Conservation (phyloP, 2,888 invertebrate genomes). For the Lissocephala sabroskyi region DNA sequence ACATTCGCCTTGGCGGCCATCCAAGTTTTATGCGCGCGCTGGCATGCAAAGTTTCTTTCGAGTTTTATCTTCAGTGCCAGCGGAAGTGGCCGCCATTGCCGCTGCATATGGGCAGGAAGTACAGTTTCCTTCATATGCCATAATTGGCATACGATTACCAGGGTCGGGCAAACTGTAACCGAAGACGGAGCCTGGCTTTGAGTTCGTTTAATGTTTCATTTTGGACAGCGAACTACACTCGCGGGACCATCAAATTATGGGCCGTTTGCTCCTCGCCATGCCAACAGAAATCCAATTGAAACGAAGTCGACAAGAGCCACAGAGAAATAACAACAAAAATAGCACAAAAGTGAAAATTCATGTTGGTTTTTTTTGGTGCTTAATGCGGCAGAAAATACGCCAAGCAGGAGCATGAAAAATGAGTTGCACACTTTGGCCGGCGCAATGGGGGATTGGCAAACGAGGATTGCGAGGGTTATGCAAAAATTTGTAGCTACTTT, state of each 20-base stretch:
- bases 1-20: neutral
- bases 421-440: constrained; percentile 11
- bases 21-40: constrained; percentile 36
- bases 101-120: constrained; percentile 8
- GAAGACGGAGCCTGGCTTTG: too few species aligned
- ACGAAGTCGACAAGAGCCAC: too few species aligned
- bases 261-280: constrained; percentile 12
- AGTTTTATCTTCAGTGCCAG: constrained; percentile 33
- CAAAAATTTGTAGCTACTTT: constrained; percentile 39
- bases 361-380: too few species aligned
- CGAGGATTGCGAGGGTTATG: too few species aligned
- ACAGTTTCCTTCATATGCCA: constrained; percentile 35
- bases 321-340: too few species aligned
- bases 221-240: neutral
- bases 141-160: constrained; percentile 29
- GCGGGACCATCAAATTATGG: too few species aligned
- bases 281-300: too few species aligned
- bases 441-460: too few species aligned
- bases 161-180: too few species aligned
- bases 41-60: constrained; percentile 55
- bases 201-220: constrained; percentile 37
- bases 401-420: constrained; percentile 31
- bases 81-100: too few species aligned
- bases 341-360: constrained; percentile 10
- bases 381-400: constrained; percentile 44